These are phyloP conservation scores for Zalophus californianus DNA, from an alignment of 2,797 vertebrate species.

Conservation along the genomic window DNA sequence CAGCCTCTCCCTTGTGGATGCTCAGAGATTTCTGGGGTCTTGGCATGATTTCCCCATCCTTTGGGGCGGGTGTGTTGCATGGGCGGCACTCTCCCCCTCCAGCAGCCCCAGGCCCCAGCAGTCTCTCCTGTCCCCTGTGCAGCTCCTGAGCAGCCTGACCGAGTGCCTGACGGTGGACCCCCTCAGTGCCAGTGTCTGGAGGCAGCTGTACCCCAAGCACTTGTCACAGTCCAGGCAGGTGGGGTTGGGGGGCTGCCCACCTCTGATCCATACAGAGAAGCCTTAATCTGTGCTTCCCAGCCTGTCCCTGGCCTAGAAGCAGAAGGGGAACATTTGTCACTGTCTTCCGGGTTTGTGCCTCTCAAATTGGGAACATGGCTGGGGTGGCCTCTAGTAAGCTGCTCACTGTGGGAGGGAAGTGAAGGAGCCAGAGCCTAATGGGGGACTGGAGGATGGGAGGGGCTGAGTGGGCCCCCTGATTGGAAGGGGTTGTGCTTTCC, in stretches of 20 bases:
- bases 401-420: neutral
- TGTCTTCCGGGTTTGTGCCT: neutral
- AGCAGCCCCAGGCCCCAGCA: neutral
- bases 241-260: neutral
- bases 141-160: slow-evolving; percentile 95
- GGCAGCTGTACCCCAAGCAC: slow-evolving; percentile 97
- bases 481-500: neutral
- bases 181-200: slow-evolving; percentile 95
- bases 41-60: neutral
- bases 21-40: neutral
- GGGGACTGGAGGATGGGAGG: neutral
- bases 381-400: neutral
- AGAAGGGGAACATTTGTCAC: neutral
- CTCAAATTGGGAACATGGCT: neutral
- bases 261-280: neutral
- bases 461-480: neutral
- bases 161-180: slow-evolving; percentile 94
- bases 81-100: neutral
- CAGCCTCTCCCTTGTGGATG: neutral
- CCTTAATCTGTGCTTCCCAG: neutral
- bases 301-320: neutral
- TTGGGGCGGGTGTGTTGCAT: neutral
- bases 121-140: neutral
- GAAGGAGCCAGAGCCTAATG: neutral
- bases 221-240: slow-evolving; percentile 97